These are phyloP conservation scores for Anguilla anguilla DNA, from an alignment of 2,797 vertebrate genomes.

Conservation along the genomic window DNA sequence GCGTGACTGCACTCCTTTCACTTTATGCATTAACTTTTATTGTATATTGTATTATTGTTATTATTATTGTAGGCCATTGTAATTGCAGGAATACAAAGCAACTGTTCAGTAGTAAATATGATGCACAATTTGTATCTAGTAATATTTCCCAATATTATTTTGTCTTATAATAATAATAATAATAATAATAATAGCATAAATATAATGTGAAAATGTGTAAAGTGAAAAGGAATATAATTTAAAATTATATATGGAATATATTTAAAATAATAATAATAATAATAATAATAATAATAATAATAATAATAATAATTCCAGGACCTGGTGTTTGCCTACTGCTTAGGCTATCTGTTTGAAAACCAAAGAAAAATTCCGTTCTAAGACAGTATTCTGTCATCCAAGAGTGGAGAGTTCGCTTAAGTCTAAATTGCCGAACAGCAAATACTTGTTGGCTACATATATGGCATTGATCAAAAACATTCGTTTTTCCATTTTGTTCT, in stretches of 20 bases:
- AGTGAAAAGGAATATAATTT: no score
- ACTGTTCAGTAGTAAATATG: neutral
- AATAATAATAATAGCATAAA: neutral
- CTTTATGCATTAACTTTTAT: neutral
- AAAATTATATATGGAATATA: no score
- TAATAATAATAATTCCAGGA: neutral
- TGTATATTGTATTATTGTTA: neutral
- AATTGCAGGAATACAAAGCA: neutral
- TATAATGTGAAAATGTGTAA: neutral
- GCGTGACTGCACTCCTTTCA: neutral
- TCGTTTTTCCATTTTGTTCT: neutral
- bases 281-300: conserved; percentile 17
- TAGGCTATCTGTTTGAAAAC: neutral
- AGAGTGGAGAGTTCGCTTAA: neutral
- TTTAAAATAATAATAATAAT: neutral
- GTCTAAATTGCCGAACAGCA: neutral
- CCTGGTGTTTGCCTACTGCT: no score
- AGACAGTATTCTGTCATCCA: neutral
- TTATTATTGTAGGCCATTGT: neutral
- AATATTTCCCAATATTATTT: neutral
- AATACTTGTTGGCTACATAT: neutral
- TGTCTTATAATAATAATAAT: neutral
- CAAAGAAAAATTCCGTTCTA: neutral
- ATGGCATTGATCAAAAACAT: neutral
- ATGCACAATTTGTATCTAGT: neutral